Percentiles rank a stretch among this genome's conserved stretches.
Evolutionary conservation across 2,797 vertebrate genomes (phyloP).

Genomic region (Oryzias dopingdopingensis): DNA sequence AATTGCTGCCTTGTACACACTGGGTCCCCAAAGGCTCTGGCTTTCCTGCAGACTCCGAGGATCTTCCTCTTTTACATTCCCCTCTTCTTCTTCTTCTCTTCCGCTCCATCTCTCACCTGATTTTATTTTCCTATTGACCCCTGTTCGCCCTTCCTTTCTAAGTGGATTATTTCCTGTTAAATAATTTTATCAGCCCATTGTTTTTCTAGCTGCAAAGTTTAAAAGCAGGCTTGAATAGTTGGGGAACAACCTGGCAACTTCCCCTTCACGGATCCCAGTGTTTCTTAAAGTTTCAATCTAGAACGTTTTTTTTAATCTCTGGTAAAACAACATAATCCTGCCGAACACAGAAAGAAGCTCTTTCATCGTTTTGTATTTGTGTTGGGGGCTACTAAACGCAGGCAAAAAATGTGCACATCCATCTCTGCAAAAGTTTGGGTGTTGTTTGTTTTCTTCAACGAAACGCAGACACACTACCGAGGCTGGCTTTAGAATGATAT

Average conservation of each 20-base stretch:
- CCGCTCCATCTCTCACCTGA: conserved; percentile 5
- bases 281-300: conserved; percentile 27
- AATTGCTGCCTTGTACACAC: conserved; percentile 77
- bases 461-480: no score
- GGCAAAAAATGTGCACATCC: no score
- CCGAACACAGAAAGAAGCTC: conserved; percentile 54
- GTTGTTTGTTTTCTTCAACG: no score
- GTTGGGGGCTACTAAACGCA: no score
- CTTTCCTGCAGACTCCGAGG: conserved; percentile 54
- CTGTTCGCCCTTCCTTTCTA: conserved; percentile 9
- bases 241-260: conserved; percentile 57
- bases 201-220: conserved; percentile 27
- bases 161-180: conserved; percentile 47
- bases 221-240: conserved; percentile 60
- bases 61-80: conserved; percentile 44
- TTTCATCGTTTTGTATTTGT: neutral
- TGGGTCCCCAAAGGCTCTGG: conserved; percentile 62
- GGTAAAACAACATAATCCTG: conserved; percentile 28
- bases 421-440: no score
- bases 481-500: no score
- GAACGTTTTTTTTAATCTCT: conserved; percentile 47
- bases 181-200: conserved; percentile 53
- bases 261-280: conserved; percentile 39
- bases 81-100: conserved; percentile 28
- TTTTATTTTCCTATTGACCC: conserved; percentile 28